Evolutionary conservation across 2,888 invertebrate genomes (phyloP).

Genomic region (Eupelmus urozonus): DNA sequence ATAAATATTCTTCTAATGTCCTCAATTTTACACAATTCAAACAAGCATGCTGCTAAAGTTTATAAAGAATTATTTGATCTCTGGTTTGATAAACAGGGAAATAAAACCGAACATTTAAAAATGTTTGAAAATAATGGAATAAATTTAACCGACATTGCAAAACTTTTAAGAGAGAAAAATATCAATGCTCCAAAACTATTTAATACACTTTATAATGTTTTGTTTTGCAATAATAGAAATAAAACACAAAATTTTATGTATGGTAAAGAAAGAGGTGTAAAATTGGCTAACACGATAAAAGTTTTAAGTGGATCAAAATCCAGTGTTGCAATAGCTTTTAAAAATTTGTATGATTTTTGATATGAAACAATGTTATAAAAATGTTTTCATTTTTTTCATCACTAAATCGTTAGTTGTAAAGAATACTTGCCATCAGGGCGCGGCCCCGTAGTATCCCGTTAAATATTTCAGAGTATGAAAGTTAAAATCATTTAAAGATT

Average conservation of each 20-base stretch:
- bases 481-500: no score
- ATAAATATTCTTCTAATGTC: neutral
- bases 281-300: neutral
- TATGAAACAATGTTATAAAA: no score
- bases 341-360: neutral
- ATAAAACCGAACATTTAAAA: slow-evolving; percentile 10
- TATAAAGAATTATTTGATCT: slow-evolving; percentile 27
- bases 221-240: slow-evolving; percentile 22
- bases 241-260: slow-evolving; percentile 10
- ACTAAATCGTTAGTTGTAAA: no score
- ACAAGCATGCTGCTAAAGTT: neutral
- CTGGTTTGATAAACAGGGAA: slow-evolving; percentile 36
- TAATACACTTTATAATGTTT: neutral
- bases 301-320: neutral
- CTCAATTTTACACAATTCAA: slow-evolving; percentile 11
- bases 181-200: neutral
- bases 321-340: neutral
- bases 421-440: no score
- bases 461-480: no score
- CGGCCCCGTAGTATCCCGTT: no score
- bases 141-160: neutral
- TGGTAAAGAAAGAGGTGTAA: neutral
- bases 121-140: neutral
- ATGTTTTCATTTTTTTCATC: no score
- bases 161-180: neutral